phyloP scores from a whole-genome alignment of 2,797 vertebrate species.

The Ciconia nigra region DNA sequence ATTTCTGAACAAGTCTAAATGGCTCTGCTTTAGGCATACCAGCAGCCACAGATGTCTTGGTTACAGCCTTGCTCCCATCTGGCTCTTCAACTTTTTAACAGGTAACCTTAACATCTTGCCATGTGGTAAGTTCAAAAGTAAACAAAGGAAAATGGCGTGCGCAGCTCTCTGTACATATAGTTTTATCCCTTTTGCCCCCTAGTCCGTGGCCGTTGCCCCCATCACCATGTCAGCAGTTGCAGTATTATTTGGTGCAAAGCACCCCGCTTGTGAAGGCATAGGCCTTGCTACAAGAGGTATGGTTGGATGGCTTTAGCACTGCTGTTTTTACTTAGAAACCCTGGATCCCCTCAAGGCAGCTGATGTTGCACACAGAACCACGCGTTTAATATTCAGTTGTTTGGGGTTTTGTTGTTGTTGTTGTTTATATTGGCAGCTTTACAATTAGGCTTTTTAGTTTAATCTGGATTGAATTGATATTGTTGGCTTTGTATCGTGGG shows the following conservation, averaged over 20 bases:
- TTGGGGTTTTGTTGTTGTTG: not conserved
- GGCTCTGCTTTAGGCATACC: not conserved
- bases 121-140: not conserved
- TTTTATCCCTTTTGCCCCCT: not conserved
- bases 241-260: not conserved
- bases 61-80: not conserved
- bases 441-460: not conserved
- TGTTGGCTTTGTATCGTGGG: not conserved
- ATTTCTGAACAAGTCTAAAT: not conserved
- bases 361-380: not conserved
- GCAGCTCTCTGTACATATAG: not conserved
- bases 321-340: not conserved
- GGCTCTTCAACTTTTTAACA: not conserved
- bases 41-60: not conserved
- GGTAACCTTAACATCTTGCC: not conserved
- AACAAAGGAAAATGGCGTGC: not conserved
- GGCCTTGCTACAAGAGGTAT: not conserved
- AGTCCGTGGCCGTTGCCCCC: not conserved
- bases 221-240: fast-evolving
- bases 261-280: not conserved
- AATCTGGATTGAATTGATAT: not conserved
- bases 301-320: not conserved
- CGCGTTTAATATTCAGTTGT: not conserved
- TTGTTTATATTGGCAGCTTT: not conserved
- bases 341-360: not conserved